Percentiles rank a stretch among this genome's conserved stretches.
Conservation (phyloP, 2,113 vertebrate genomes). For the Tychaedon coryphoeus region DNA sequence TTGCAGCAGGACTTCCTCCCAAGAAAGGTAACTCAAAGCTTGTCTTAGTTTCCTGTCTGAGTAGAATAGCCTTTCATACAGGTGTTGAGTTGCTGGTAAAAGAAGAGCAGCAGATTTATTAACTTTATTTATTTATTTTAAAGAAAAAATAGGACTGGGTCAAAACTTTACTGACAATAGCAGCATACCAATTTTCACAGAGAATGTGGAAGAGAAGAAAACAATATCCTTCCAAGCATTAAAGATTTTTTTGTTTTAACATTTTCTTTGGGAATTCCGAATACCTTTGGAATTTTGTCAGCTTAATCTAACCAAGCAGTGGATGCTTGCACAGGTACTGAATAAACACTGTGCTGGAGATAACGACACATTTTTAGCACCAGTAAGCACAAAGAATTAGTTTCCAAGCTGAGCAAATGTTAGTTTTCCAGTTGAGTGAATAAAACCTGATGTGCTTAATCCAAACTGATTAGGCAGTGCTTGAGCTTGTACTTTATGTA, state of each 20-base stretch:
- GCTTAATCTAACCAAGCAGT: constrained; percentile 4
- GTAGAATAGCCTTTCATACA: not conserved
- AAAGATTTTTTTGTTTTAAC: not conserved
- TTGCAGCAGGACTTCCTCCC: not conserved
- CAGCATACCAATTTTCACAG: not conserved
- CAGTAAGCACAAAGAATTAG: not conserved
- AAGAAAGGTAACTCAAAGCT: not conserved
- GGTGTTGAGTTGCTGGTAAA: not conserved
- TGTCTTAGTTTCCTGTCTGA: not conserved
- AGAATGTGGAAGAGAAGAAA: not conserved
- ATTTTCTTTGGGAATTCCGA: constrained; percentile 26
- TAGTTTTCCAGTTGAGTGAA: constrained; percentile 54
- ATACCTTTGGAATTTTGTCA: constrained; percentile 26
- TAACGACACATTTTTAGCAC: constrained; percentile 4
- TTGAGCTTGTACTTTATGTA: constrained; percentile 12
- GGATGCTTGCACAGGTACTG: not conserved
- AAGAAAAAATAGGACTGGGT: not conserved
- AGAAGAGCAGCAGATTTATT: not conserved
- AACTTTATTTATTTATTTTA: not conserved
- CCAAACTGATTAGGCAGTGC: constrained; percentile 11
- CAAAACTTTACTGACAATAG: not conserved
- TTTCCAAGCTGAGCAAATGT: constrained; percentile 37
- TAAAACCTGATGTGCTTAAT: constrained; percentile 31
- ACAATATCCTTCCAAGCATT: not conserved
- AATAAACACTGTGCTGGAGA: not conserved